Evolutionary conservation across 2,888 invertebrate species (phyloP).

Genomic region (Mythimna impura): DNA sequence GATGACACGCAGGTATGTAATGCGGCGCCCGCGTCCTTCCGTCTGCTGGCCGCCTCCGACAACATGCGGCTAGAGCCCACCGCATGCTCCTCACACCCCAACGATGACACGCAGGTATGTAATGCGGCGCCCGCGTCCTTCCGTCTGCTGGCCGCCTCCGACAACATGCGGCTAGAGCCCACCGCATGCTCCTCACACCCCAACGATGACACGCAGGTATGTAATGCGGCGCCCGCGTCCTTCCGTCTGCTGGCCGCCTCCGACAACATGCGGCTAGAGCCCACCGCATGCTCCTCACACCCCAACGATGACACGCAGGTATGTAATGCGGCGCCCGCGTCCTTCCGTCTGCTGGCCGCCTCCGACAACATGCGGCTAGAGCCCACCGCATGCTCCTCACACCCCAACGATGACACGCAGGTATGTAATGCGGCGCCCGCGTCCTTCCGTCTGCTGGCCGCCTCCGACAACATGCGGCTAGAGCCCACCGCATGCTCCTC

Average conservation of each 20-base stretch:
- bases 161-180: conserved; percentile 65
- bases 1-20: conserved; percentile 67
- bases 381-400: conserved; percentile 60
- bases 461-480: conserved; percentile 69
- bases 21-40: conserved; percentile 83
- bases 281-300: conserved; percentile 62
- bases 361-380: conserved; percentile 69
- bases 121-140: conserved; percentile 84
- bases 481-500: conserved; percentile 62
- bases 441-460: conserved; percentile 82
- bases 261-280: conserved; percentile 67
- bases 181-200: conserved; percentile 62
- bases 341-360: conserved; percentile 81
- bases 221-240: conserved; percentile 83
- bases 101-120: conserved; percentile 66
- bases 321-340: conserved; percentile 83
- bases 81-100: conserved; percentile 62
- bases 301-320: conserved; percentile 65
- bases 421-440: no score
- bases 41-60: conserved; percentile 79
- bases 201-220: conserved; percentile 65
- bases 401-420: conserved; percentile 65
- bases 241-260: conserved; percentile 81
- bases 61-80: conserved; percentile 62
- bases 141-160: conserved; percentile 79